Base-by-base conservation (phyloP, 2,113 vertebrate species). In the Caranx melampygus region DNA sequence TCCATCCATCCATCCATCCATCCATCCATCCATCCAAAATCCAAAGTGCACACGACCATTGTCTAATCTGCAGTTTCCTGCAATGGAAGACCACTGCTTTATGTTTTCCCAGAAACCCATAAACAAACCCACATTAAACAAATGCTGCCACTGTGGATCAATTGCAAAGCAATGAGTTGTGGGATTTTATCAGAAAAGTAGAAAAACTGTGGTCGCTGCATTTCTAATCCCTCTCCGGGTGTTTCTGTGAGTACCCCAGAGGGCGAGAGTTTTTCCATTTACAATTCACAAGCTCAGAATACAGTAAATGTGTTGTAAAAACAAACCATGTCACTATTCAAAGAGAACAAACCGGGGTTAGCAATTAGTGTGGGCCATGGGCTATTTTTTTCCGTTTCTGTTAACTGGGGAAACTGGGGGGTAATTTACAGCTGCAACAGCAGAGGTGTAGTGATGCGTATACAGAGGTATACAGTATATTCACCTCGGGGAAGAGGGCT, bases 61-160 rank as follows among this genome's bases (percentile, higher is more conserved):
- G n/a, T 71, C 45, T 10, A 1, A 1, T 63, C 70, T 63, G 10
- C 73, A 73, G 54, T 71, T 62, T 54, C 15, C 31, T 55, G 51
- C 1, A 60, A 44, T 26, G 12, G 4, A 0, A 26, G 11, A 15
- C n/a, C 12, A 61, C 54, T 57, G 62, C 3, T 72, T 40, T 74
- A 37, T 33, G 12, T 51, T 55, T 65, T 80, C 58, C 44, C 7
- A 52, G 42, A 74, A 78, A 78, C 65, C 51, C 40, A 59, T 68
- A 47, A 76, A 70, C 77, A 52, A 42, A 47, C 54, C 62, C 60
- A 45, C 34, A 34, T n/a, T 62, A 10, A 77, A 58, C 59, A 76
- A 70, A 69, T 74, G 31, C 55, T 31, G 44, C 51, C 54, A 31
- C 40, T 54, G 45, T 61, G 62, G 52, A 59, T 60, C 57, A 61